Conservation (phyloP, 2,888 invertebrate species). For the Junonia oenone region DNA sequence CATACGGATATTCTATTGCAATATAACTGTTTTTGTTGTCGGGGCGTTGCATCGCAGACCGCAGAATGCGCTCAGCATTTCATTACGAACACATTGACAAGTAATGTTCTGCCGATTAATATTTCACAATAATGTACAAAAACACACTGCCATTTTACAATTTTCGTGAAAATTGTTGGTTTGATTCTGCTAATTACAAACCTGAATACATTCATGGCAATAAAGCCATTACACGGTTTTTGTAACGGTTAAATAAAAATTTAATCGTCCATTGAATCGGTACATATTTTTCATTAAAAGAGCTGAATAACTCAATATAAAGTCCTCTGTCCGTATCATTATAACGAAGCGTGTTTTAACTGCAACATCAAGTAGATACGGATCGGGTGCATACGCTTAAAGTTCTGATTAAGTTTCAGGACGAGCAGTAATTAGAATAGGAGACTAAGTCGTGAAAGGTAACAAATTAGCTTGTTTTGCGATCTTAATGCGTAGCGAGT, state of each 20-base stretch:
- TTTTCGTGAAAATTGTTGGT: conserved; percentile 34
- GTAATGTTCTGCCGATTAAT: conserved; percentile 54
- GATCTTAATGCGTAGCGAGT: conserved; percentile 53
- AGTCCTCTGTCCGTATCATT: not conserved
- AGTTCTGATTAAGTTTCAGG: conserved; percentile 5
- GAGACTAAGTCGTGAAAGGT: conserved; percentile 25
- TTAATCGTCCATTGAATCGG: no score
- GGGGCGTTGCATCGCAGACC: conserved; percentile 29
- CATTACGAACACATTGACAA: conserved; percentile 59
- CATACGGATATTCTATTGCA: conserved; percentile 11
- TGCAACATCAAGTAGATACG: not conserved
- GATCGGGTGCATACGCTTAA: not conserved
- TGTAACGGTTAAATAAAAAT: not conserved
- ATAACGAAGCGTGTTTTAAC: not conserved
- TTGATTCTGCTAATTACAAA: conserved; percentile 36
- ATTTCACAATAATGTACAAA: conserved; percentile 48
- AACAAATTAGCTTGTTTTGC: conserved; percentile 56
- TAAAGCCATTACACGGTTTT: not conserved
- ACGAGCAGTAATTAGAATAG: conserved; percentile 12
- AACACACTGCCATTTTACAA: conserved; percentile 39
- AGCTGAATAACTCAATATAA: not conserved
- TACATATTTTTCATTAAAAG: not conserved
- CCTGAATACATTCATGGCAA: conserved; percentile 18
- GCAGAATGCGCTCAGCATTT: conserved; percentile 41
- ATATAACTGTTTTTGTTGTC: conserved; percentile 29